Base-by-base conservation (phyloP, 2,113 vertebrate genomes). In the Coptodon bakossiorum region DNA sequence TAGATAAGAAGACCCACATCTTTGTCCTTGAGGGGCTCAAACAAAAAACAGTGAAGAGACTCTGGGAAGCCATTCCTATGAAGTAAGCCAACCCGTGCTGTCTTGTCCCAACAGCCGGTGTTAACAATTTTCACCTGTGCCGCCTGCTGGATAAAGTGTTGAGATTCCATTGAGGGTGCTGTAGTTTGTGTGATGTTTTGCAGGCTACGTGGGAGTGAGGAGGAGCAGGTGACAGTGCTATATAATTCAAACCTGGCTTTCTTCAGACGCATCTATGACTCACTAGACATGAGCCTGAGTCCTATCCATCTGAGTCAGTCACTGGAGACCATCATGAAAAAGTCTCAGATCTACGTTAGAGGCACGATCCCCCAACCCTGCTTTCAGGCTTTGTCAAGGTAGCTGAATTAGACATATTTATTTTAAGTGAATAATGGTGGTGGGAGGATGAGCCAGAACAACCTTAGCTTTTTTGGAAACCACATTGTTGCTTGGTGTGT, bases 21-120 rank as follows among this genome's bases (percentile, higher is more conserved):
- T 95, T 98, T 80, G 81, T 98, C 63, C 92, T 98, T 43, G 98
- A 98, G 91, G 98, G 98, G 59, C 86, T 98, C 85, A 97, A 94
- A 43, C 89, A 96, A n/a, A 92, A 92, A 83, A 97, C 96, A 63
- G 88, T 98, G 63, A 95, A 48, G 93, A 94, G 16, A 80, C 93
- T 98, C 5, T 97, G 97, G 97, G 95, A 97, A 9, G 92, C 85
- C 11, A 83, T 95, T 54, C 92, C 92, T 48, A 85, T 90, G 73
- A 94, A 87, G 94, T 95, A 95, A 95, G 95, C 14, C 8, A 53
- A 53, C 17, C 50, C 34, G 8, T 57, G 4, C 24, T 66, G 12
- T 88, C 82, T 68, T 61, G 40, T 81, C 16, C 36, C 68, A 27
- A 52, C 54, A 84, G 52, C 40, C 2, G 1, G 6, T 34, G 50